phyloP scores from a whole-genome alignment of 2,888 invertebrate genomes.

The Rutpela maculata region DNA sequence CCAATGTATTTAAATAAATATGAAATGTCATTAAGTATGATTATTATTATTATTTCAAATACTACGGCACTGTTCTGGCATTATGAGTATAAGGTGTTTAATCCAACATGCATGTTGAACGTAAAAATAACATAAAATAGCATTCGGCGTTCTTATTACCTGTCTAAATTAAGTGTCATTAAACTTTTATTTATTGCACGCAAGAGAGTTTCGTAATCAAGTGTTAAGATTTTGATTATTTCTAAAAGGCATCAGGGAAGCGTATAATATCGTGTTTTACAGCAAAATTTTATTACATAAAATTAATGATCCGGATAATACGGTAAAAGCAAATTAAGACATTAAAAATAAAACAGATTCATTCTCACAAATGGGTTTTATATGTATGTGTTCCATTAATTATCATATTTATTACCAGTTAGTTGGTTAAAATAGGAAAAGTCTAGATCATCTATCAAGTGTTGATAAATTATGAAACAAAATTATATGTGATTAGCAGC shows the following conservation, averaged over 20 bases:
- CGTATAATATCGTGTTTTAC: background rate
- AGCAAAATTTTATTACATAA: background rate
- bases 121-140: background rate
- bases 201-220: slow-evolving; percentile 7
- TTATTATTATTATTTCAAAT: background rate
- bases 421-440: background rate
- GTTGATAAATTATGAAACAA: too few species aligned
- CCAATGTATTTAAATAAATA: background rate
- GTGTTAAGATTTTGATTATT: slow-evolving; percentile 1
- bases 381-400: background rate
- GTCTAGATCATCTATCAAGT: too few species aligned
- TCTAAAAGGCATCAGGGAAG: background rate
- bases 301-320: background rate
- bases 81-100: background rate
- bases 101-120: background rate
- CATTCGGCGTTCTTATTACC: background rate
- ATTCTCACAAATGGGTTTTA: background rate
- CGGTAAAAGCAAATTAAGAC: slow-evolving; percentile 1
- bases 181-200: slow-evolving; percentile 1
- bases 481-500: too few species aligned
- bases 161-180: slow-evolving; percentile 3
- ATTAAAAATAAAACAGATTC: slow-evolving; percentile 7
- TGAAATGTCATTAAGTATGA: background rate
- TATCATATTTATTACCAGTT: background rate
- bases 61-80: background rate